A percentile compares a stretch with the other conserved stretches of the same genome.
These are phyloP conservation scores for Noctua pronuba DNA, from an alignment of 2,888 invertebrate species.

Conservation along the genomic window DNA sequence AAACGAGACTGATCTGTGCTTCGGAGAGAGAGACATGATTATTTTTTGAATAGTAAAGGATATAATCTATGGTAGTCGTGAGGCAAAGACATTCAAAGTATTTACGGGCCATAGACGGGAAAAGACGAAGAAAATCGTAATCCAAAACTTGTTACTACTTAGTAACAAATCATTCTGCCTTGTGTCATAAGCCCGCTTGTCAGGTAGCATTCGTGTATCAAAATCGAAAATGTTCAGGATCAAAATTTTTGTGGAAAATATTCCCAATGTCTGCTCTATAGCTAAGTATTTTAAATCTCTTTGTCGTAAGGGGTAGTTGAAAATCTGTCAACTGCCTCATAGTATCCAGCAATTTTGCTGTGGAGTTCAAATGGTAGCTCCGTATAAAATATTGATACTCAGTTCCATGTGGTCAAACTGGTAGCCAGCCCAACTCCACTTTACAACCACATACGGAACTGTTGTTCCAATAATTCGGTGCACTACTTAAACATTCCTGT, in stretches of 20 bases:
- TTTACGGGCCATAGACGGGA: no score
- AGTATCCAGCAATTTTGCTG: background rate
- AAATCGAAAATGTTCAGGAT: no score
- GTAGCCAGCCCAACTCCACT: background rate
- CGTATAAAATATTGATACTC: background rate
- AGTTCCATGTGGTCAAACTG: background rate
- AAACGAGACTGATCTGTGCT: background rate
- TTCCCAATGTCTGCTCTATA: no score
- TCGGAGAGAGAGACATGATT: background rate
- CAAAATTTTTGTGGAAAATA: no score
- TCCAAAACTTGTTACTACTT: no score
- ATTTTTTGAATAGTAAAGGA: background rate
- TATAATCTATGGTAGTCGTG: background rate
- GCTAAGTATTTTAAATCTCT: no score
- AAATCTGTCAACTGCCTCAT: background rate
- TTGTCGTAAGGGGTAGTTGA: background rate
- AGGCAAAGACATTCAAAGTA: no score
- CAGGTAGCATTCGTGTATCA: no score
- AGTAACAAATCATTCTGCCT: no score
- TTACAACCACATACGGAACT: conserved; percentile 1
- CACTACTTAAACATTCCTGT: conserved; percentile 34
- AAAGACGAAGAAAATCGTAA: no score
- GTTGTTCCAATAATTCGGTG: background rate
- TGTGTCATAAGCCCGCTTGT: no score
- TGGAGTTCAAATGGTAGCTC: background rate